A percentile compares a stretch with the other conserved stretches of the same genome.
phyloP scores from a whole-genome alignment of 2,797 vertebrate species.

The Buphagus erythrorhynchus region DNA sequence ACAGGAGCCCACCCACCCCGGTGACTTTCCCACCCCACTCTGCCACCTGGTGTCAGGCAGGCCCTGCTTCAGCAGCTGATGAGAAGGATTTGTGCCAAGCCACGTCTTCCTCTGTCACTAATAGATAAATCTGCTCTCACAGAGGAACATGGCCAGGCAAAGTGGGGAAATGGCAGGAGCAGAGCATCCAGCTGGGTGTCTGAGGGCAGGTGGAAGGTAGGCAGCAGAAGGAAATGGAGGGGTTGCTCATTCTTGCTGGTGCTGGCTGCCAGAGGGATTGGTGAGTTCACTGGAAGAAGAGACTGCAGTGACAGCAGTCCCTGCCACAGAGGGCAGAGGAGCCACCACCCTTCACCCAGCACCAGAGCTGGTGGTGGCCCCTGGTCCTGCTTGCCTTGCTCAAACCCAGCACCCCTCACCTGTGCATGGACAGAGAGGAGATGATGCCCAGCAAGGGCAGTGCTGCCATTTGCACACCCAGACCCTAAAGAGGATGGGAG shows the following conservation, averaged over 20 bases:
- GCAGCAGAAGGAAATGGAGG: neutral
- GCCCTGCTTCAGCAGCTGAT: neutral
- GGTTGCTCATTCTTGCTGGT: neutral
- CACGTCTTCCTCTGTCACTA: neutral
- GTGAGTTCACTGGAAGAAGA: neutral
- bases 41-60: neutral
- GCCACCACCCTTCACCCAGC: neutral
- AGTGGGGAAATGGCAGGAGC: neutral
- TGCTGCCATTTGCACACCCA: fast-evolving
- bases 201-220: neutral
- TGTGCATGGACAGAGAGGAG: neutral
- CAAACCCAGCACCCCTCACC: neutral
- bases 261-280: neutral
- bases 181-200: neutral
- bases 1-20: neutral
- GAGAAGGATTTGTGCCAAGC: constrained; percentile 10
- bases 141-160: neutral
- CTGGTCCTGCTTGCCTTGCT: neutral
- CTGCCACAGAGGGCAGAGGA: neutral
- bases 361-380: neutral
- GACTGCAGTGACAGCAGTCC: neutral
- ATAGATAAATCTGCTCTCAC: neutral
- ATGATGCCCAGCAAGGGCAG: neutral
- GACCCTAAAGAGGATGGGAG: fast-evolving
- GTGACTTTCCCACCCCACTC: fast-evolving